A percentile compares a stretch with the other conserved stretches of the same genome.
Evolutionary conservation across 2,797 vertebrate species (phyloP).

Genomic region (Martes flavigula): DNA sequence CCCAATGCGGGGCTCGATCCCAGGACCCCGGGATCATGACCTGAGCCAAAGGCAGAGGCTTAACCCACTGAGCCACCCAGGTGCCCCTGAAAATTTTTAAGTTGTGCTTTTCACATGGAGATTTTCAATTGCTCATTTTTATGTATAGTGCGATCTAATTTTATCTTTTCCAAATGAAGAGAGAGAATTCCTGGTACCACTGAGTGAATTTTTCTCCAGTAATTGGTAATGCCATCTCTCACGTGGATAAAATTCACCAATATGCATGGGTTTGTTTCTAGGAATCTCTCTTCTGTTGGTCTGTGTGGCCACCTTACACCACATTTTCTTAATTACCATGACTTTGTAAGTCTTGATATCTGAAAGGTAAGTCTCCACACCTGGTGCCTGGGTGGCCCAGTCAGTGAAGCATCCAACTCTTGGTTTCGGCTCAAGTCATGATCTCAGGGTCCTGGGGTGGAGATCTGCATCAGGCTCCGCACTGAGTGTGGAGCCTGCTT

Average conservation of each 20-base stretch:
- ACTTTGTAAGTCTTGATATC: neutral
- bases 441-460: neutral
- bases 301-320: neutral
- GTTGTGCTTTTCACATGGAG: neutral
- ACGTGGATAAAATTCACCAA: neutral
- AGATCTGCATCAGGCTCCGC: neutral
- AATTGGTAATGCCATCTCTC: neutral
- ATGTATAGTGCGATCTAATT: neutral
- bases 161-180: neutral
- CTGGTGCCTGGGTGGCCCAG: neutral
- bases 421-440: neutral
- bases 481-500: neutral
- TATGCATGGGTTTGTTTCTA: neutral
- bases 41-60: too few relatives aligned
- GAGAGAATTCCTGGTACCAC: neutral
- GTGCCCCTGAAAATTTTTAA: neutral
- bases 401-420: neutral
- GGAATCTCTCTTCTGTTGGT: neutral
- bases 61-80: too few relatives aligned
- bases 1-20: too few relatives aligned
- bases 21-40: too few relatives aligned
- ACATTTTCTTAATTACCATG: conserved; percentile 16
- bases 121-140: neutral
- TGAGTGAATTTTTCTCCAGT: neutral
- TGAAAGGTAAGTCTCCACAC: neutral